Percentiles rank a stretch among this genome's conserved stretches.
Conservation (phyloP, 2,797 vertebrate genomes). For the Kryptopterus vitreolus region DNA sequence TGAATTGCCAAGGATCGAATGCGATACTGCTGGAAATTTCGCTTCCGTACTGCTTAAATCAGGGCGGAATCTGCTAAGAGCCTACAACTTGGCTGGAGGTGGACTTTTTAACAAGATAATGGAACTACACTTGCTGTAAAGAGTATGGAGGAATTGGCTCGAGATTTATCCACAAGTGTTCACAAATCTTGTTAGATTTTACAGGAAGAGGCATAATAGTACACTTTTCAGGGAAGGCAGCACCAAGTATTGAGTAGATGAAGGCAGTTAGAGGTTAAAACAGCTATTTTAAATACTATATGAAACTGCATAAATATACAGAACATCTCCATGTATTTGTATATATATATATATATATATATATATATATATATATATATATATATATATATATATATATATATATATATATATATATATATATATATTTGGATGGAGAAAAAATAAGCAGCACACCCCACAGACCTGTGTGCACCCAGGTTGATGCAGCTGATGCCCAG, state of each 20-base stretch:
- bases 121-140: neutral
- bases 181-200: neutral
- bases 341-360: too few species aligned
- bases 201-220: neutral
- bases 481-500: constrained; percentile 98
- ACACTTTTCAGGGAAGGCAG: neutral
- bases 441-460: neutral
- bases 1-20: neutral
- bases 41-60: neutral
- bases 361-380: too few species aligned
- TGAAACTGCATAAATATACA: neutral
- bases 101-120: neutral
- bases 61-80: neutral
- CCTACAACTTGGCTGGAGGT: neutral
- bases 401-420: too few species aligned
- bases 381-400: too few species aligned
- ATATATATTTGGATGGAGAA: too few species aligned
- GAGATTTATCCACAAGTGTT: neutral
- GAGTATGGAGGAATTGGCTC: neutral
- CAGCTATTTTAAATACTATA: too few species aligned
- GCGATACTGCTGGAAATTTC: neutral
- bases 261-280: too few species aligned
- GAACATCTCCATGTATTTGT: neutral
- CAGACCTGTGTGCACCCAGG: constrained; percentile 93
- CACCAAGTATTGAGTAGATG: neutral